Percentiles rank a stretch among this genome's conserved stretches.
Evolutionary conservation across 2,113 vertebrate genomes (phyloP).

Genomic region (Coracopsis vasa): DNA sequence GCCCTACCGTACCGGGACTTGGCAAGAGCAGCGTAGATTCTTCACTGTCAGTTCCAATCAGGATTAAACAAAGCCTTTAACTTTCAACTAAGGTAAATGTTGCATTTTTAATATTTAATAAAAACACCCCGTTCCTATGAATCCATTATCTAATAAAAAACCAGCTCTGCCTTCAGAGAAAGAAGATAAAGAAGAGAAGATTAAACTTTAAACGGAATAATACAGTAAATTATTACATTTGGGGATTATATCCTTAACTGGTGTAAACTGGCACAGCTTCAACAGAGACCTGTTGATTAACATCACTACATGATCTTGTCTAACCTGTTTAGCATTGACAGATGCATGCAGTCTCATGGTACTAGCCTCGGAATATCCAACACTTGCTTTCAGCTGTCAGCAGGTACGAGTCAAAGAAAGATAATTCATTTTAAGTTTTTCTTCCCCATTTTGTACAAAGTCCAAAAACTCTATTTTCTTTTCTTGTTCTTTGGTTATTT

Average conservation of each 20-base stretch:
- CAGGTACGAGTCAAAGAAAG: constrained; percentile 13
- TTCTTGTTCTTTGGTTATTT: constrained; percentile 27
- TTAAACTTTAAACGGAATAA: constrained; percentile 64
- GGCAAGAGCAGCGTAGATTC: constrained; percentile 39
- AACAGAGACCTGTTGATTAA: constrained; percentile 5
- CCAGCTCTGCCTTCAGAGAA: constrained; percentile 17
- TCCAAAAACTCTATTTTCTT: constrained; percentile 27
- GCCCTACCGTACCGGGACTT: constrained; percentile 35
- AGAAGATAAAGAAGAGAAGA: constrained; percentile 42
- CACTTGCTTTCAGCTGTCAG: constrained; percentile 42
- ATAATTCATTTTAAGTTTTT: constrained; percentile 33
- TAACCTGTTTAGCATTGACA: constrained; percentile 39
- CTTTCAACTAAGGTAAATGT: constrained; percentile 52
- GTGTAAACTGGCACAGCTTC: background rate
- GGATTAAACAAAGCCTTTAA: constrained; percentile 31
- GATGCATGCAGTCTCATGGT: background rate
- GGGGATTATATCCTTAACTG: background rate
- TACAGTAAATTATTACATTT: constrained; percentile 61
- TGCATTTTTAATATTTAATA: constrained; percentile 71
- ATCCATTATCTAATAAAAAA: constrained; percentile 53
- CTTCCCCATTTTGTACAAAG: constrained; percentile 12
- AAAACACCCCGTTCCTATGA: constrained; percentile 55
- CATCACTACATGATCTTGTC: background rate
- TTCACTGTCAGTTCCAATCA: constrained; percentile 57
- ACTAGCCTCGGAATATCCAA: background rate